Evolutionary conservation across 2,888 invertebrate genomes (phyloP), one percentile per base, ranked within the genome.

Genomic region (Agrotis clavis): DNA sequence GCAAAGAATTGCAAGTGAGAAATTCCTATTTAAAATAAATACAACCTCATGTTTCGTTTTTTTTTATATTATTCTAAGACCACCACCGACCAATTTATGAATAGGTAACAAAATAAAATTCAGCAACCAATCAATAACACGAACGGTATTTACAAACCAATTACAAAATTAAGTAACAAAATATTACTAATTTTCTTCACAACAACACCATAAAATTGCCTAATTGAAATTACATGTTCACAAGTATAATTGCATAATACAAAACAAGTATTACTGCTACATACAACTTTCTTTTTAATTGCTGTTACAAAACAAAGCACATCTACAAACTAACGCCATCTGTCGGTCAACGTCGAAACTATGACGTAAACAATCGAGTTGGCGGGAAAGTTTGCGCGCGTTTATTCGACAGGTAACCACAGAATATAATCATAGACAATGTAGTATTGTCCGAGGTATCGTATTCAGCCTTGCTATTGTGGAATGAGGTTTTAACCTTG

Each of bases 261-360:
- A 50, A n/a, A 68, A 76, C 54, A 69, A 67, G 48, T 50, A 53
- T 4, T 57, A 67, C 67, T 62, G 66, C 41, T 53, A 35, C 65
- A 71, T 63, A 60, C 18, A 61, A 79, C 71, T 80, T 71, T 80
- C 67, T 68, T 80, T 79, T 48, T 79, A 54, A 68, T 66, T 62
- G 50, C 16, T 21, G 7, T 63, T 56, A 60, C 35, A 53, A 50
- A 74, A 67, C 53, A 47, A 25, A 41, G 45, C 11, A 14, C 11
- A 4, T n/a, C n/a, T 4, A n/a, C 3, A n/a, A n/a, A 54, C 71
- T 75, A 83, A 48, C 85, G 77, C 78, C 83, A 84, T 81, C 84
- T 84, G 59, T 71, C 11, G 2, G 48, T 5, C 2, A 67, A 5
- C 11, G 30, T 21, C 18, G 13, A 64, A 84, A 84, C 73, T 69